These are phyloP conservation scores for Drosophila imparisetae DNA, from an alignment of 2,888 invertebrate genomes.

Conservation along the genomic window DNA sequence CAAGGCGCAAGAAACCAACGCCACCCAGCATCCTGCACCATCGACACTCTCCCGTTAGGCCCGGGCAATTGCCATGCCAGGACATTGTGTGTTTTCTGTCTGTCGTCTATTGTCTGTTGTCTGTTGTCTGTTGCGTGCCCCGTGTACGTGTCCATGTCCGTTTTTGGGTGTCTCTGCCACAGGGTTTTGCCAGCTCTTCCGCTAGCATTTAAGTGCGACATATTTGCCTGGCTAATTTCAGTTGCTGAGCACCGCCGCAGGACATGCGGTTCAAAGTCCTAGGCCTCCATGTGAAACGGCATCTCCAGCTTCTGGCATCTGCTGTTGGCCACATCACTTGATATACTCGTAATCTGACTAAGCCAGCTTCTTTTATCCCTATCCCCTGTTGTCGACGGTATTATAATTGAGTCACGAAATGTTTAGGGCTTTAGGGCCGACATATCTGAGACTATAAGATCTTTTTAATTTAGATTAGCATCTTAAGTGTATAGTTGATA, in stretches of 20 bases:
- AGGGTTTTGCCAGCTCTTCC: slow-evolving; percentile 62
- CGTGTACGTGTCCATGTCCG: slow-evolving; percentile 40
- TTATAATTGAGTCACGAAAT: slow-evolving; percentile 11
- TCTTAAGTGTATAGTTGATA: neutral
- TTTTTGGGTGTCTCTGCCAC: slow-evolving; percentile 47
- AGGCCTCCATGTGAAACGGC: slow-evolving; percentile 25
- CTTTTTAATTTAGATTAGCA: neutral
- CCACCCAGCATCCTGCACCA: neutral
- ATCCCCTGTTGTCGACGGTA: neutral
- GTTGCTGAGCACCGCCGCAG: slow-evolving; percentile 44
- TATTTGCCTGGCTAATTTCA: slow-evolving; percentile 78
- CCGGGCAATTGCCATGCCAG: slow-evolving; percentile 66
- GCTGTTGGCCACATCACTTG: slow-evolving; percentile 24
- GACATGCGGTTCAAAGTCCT: slow-evolving; percentile 69
- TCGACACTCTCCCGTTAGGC: slow-evolving; percentile 21
- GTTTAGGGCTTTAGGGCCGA: neutral
- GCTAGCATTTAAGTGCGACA: slow-evolving; percentile 77
- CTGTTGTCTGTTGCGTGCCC: neutral
- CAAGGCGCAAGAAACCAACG: slow-evolving; percentile 15
- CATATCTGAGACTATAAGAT: neutral
- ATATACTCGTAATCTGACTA: slow-evolving; percentile 17
- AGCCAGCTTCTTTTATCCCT: neutral
- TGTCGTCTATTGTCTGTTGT: neutral
- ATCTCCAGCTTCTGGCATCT: slow-evolving; percentile 5
- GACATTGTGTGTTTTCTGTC: slow-evolving; percentile 24